Conservation (phyloP, 2,888 invertebrate genomes). For the Chesias legatella region DNA sequence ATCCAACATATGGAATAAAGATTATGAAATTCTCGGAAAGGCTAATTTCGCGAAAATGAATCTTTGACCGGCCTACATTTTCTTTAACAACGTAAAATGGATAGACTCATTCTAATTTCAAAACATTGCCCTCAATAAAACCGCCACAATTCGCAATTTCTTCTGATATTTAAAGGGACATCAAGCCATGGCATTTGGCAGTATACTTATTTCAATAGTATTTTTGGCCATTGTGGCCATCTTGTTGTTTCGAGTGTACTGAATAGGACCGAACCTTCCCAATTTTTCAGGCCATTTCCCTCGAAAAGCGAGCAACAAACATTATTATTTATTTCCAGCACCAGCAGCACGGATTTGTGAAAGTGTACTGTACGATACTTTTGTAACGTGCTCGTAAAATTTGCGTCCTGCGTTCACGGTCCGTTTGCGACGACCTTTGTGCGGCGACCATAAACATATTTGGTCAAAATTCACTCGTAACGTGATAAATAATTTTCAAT, state of each 20-base stretch:
- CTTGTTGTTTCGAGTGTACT: too few species aligned
- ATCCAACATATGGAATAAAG: too few species aligned
- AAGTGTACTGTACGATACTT: slow-evolving; percentile 24
- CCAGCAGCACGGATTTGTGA: slow-evolving; percentile 11
- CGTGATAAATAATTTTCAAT: slow-evolving; percentile 17
- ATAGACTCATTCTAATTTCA: background rate
- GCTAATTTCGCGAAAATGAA: too few species aligned
- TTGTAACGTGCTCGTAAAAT: slow-evolving; percentile 23
- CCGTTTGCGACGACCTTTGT: slow-evolving; percentile 29
- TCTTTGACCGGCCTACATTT: too few species aligned
- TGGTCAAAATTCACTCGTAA: slow-evolving; percentile 14
- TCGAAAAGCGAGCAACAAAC: slow-evolving; percentile 2
- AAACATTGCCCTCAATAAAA: background rate
- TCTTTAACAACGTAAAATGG: too few species aligned
- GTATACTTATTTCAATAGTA: too few species aligned
- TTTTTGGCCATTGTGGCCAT: too few species aligned
- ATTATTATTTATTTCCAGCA: background rate
- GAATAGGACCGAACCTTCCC: background rate
- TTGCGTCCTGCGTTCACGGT: slow-evolving; percentile 27
- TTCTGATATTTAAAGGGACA: too few species aligned
- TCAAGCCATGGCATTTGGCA: too few species aligned
- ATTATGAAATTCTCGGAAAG: too few species aligned
- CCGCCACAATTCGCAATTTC: background rate
- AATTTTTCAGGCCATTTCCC: background rate
- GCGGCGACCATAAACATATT: slow-evolving; percentile 21